Percentiles rank a stretch among this genome's conserved stretches.
These are phyloP conservation scores for Petrolisthes cinctipes DNA, from an alignment of 2,888 invertebrate species.

Conservation along the genomic window DNA sequence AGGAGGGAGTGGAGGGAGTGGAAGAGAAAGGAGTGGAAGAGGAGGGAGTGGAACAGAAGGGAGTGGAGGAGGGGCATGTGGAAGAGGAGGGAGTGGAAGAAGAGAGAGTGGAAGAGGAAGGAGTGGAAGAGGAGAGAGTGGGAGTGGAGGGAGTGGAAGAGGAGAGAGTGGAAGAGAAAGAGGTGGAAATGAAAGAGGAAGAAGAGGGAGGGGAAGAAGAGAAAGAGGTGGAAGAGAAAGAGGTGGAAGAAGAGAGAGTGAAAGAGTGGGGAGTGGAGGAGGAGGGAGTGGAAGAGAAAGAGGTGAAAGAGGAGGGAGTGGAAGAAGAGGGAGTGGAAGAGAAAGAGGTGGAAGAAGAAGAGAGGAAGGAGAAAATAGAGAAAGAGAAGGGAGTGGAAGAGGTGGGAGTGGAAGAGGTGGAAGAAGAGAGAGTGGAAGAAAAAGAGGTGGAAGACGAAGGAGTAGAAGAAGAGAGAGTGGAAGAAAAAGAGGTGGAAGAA, in stretches of 20 bases:
- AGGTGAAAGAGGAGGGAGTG: not conserved
- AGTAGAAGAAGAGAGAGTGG: not conserved
- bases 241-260: not conserved
- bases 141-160: not conserved
- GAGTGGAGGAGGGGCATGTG: not conserved
- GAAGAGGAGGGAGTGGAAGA: not conserved
- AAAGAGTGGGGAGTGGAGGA: not conserved
- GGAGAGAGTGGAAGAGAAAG: not conserved
- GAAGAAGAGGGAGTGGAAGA: not conserved
- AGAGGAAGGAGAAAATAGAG: too few species aligned
- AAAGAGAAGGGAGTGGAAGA: not conserved
- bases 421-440: too few species aligned
- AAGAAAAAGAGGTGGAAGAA: not conserved
- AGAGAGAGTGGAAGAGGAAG: not conserved
- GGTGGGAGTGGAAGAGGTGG: not conserved
- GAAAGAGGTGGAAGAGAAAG: not conserved
- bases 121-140: not conserved
- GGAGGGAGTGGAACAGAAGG: not conserved
- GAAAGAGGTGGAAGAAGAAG: too few species aligned
- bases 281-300: not conserved
- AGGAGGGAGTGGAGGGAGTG: not conserved
- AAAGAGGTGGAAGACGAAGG: not conserved
- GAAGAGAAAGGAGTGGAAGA: not conserved
- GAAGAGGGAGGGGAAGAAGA: not conserved
- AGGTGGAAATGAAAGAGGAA: not conserved